A percentile compares a stretch with the other conserved stretches of the same genome.
Conservation (phyloP, 2,113 vertebrate genomes). For the Bucco capensis region DNA sequence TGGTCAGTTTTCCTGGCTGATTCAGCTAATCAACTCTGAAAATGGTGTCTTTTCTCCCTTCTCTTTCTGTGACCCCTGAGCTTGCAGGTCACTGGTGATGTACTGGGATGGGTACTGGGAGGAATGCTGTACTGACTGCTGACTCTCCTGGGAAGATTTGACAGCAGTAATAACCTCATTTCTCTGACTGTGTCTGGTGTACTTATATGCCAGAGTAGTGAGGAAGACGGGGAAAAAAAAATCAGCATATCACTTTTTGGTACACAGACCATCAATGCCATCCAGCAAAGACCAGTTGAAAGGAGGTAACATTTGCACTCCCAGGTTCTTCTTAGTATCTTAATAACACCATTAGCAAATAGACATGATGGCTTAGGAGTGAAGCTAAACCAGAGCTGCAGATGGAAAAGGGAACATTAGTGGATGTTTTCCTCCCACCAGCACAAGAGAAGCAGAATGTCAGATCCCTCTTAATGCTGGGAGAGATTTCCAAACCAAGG, state of each 20-base stretch:
- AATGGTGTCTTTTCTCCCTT: background rate
- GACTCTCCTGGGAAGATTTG: background rate
- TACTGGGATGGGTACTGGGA: background rate
- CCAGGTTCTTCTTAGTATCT: background rate
- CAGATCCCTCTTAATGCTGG: background rate
- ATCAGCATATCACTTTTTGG: background rate
- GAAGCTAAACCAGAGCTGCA: background rate
- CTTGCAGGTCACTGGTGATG: background rate
- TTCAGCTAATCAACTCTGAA: background rate
- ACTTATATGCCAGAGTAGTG: fast-evolving
- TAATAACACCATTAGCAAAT: background rate
- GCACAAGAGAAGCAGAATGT: background rate
- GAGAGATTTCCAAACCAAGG: background rate
- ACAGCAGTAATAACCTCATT: background rate
- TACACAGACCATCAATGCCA: background rate
- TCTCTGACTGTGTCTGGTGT: background rate
- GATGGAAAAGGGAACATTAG: background rate
- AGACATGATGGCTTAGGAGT: background rate
- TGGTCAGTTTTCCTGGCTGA: background rate
- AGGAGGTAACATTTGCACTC: background rate
- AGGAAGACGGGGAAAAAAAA: too few relatives aligned
- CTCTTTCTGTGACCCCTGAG: background rate
- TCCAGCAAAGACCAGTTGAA: background rate
- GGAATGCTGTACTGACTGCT: background rate
- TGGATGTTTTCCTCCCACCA: background rate